Percentiles rank a stretch among this genome's conserved stretches.
Evolutionary conservation across 2,113 vertebrate genomes (phyloP).

Genomic region (Stegastes partitus): DNA sequence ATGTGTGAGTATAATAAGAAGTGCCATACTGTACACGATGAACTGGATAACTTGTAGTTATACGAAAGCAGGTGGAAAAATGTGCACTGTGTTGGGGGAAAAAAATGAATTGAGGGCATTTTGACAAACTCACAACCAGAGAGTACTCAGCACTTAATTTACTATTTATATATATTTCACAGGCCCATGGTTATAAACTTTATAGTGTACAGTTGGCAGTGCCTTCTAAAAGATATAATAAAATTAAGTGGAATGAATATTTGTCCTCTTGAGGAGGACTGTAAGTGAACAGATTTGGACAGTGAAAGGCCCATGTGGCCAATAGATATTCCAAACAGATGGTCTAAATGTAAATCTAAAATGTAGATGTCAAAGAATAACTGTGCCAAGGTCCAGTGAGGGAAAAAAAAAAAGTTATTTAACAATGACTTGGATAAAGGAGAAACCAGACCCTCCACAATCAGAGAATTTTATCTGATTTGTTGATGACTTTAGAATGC

Average conservation of each 20-base stretch:
- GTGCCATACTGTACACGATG: background rate
- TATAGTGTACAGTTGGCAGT: conserved; percentile 43
- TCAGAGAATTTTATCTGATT: conserved; percentile 49
- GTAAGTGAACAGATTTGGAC: conserved; percentile 58
- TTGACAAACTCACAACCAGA: conserved; percentile 23
- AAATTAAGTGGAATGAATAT: conserved; percentile 54
- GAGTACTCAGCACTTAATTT: conserved; percentile 10
- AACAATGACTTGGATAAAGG: conserved; percentile 17
- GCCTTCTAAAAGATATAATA: conserved; percentile 51
- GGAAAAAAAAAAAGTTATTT: conserved; percentile 36
- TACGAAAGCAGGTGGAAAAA: conserved; percentile 21
- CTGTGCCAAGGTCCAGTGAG: conserved; percentile 1
- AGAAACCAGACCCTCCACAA: conserved; percentile 35
- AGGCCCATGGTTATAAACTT: conserved; percentile 28
- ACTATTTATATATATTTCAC: conserved; percentile 46
- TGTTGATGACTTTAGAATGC: conserved; percentile 63
- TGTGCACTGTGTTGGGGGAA: background rate
- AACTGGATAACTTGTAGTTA: background rate
- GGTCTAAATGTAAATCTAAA: conserved; percentile 52
- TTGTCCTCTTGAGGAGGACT: conserved; percentile 39
- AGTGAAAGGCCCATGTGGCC: conserved; percentile 55
- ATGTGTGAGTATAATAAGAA: background rate
- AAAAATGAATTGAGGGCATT: conserved; percentile 42
- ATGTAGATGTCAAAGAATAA: conserved; percentile 30
- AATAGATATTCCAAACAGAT: conserved; percentile 59